Evolutionary conservation across 1,140 invertebrate genomes (phyloP), one percentile per base, ranked within the genome.

Genomic region (Hermetia illucens): DNA sequence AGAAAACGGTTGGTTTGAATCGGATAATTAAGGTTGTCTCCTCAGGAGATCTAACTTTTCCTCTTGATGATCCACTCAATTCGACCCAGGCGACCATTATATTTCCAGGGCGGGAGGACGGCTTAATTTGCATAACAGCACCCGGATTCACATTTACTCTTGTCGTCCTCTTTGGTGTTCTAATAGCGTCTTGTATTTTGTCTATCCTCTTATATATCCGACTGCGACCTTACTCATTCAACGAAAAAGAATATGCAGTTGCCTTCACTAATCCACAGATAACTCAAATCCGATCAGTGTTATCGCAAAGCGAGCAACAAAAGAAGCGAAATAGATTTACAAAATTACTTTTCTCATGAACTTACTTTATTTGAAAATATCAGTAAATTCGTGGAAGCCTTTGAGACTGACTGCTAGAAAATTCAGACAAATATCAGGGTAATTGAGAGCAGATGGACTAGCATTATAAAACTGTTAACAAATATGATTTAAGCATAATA

Each of bases 41-140:
- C 2, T 82, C 80, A 1, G 82, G 84, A 5, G 85, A 91, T 55
- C 60, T 91, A 21, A 78, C 85, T 22, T 89, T 90, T 55, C 68
- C 79, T 16, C 69, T 87, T 34, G 75, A 77, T 27, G 79, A 82
- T 33, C 66, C 67, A 45, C 57, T 48, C 24, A 66, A 63, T 18
- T 67, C 51, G 5, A 64, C 68, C 22, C 55, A 64, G 4, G 53
- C 58, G 29, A 77, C 79, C 0, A 74, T 83, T 61, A 71, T 82
- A 2, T 78, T 80, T 48, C 77, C 80, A 3, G 65, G 65, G 17
- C 51, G 62, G 41, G 64, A 65, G 45, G 71, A 75, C 52, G 74
- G 75, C 13, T 65, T 87, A 43, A 87, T 93, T 38, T 93, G 88
- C 58, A 90, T 93, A 83, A 91, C 87, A 1, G 88, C 85, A 2